Conservation (phyloP, 2,797 vertebrate species). For the Enteromius viviparus region DNA sequence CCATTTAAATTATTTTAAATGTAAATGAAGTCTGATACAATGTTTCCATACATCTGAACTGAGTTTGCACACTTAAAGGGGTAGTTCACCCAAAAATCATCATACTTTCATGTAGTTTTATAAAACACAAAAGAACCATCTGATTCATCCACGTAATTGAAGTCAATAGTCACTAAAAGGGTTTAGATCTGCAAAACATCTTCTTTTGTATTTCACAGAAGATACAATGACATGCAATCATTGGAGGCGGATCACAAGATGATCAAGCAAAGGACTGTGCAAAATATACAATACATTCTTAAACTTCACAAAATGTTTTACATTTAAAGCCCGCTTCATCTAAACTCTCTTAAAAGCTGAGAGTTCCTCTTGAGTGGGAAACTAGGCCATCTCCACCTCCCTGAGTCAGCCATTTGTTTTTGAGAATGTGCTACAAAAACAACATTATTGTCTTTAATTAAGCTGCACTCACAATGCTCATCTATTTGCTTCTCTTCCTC, state of each 20-base stretch:
- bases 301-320: not conserved
- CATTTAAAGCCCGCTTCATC: constrained; percentile 26
- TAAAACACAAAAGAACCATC: not conserved
- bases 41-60: constrained; percentile 10
- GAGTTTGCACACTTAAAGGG: not conserved
- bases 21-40: not conserved
- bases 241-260: not conserved
- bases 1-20: not conserved
- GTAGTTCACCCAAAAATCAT: not conserved
- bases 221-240: not conserved
- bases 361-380: constrained; percentile 36
- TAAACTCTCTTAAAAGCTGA: constrained; percentile 18
- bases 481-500: constrained; percentile 49
- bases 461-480: constrained; percentile 60
- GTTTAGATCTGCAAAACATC: not conserved
- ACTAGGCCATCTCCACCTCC: constrained; percentile 54
- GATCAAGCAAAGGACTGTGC: not conserved
- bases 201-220: not conserved
- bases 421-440: constrained; percentile 57
- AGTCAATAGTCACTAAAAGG: not conserved
- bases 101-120: not conserved
- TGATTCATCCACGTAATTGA: not conserved
- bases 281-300: not conserved
- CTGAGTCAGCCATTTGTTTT: constrained; percentile 55
- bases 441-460: constrained; percentile 68